phyloP scores from a whole-genome alignment of 2,113 vertebrate species.

The Ptychochromis oligacanthus region DNA sequence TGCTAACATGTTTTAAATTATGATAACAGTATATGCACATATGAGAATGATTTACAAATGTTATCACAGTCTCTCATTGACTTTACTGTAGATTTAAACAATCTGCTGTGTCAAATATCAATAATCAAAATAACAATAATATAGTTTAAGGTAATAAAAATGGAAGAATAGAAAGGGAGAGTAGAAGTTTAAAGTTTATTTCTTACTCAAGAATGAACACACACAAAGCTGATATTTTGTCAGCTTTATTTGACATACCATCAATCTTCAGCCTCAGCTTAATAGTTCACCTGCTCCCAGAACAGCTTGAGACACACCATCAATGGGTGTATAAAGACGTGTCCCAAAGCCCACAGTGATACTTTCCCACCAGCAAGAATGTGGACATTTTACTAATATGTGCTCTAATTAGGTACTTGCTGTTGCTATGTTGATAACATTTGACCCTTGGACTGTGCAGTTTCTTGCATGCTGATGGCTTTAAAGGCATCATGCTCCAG shows the following conservation, averaged over 20 bases:
- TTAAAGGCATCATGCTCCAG: constrained; percentile 4
- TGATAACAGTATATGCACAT: neutral
- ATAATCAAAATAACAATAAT: neutral
- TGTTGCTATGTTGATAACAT: constrained; percentile 47
- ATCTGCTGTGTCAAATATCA: neutral
- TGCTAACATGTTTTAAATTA: neutral
- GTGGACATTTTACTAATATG: constrained; percentile 31
- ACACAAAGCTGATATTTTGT: constrained; percentile 31
- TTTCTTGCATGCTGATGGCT: neutral
- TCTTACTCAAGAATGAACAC: neutral
- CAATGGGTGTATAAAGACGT: constrained; percentile 8
- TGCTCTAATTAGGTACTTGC: constrained; percentile 38
- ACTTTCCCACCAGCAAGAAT: constrained; percentile 32
- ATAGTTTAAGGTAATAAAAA: neutral
- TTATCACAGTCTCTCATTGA: neutral
- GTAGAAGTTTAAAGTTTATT: neutral
- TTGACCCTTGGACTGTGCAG: constrained; percentile 14
- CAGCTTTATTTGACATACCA: constrained; percentile 60
- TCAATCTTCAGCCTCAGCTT: constrained; percentile 54
- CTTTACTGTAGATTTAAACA: neutral
- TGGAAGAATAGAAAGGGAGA: neutral
- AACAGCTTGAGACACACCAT: constrained; percentile 49
- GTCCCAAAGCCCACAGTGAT: constrained; percentile 17
- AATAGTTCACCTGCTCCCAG: constrained; percentile 60
- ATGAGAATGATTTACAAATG: neutral